Evolutionary conservation across 2,113 vertebrate genomes (phyloP).

Genomic region (Scortum barcoo): DNA sequence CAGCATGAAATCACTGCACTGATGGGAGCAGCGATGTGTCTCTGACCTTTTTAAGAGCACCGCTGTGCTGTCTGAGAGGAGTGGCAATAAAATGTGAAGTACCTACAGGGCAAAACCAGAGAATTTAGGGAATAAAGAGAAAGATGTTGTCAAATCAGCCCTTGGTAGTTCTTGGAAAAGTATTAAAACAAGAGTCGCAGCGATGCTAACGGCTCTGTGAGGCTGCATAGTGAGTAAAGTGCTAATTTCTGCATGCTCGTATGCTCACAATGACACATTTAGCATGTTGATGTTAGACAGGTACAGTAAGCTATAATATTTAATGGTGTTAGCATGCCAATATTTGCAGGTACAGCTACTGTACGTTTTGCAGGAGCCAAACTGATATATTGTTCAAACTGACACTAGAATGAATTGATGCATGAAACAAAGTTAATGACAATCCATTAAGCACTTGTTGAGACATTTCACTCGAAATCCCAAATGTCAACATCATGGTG

Average conservation of each 20-base stretch:
- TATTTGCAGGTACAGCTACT: not conserved
- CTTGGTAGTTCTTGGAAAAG: not conserved
- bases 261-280: no score
- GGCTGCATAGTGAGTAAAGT: not conserved
- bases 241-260: no score
- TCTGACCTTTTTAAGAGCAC: conserved; percentile 8
- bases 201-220: not conserved
- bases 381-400: no score
- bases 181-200: no score
- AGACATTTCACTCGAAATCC: no score
- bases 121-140: not conserved
- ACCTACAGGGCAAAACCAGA: not conserved
- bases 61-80: not conserved
- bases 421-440: no score
- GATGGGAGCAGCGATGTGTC: conserved; percentile 18
- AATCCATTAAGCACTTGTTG: no score
- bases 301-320: no score
- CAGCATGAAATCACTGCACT: conserved; percentile 26
- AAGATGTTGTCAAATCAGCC: not conserved
- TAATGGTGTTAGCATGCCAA: not conserved
- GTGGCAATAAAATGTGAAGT: not conserved
- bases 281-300: no score
- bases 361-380: not conserved
- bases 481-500: no score
- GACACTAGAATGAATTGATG: no score